phyloP scores from a whole-genome alignment of 2,113 vertebrate genomes.

The Picathartes gymnocephalus region DNA sequence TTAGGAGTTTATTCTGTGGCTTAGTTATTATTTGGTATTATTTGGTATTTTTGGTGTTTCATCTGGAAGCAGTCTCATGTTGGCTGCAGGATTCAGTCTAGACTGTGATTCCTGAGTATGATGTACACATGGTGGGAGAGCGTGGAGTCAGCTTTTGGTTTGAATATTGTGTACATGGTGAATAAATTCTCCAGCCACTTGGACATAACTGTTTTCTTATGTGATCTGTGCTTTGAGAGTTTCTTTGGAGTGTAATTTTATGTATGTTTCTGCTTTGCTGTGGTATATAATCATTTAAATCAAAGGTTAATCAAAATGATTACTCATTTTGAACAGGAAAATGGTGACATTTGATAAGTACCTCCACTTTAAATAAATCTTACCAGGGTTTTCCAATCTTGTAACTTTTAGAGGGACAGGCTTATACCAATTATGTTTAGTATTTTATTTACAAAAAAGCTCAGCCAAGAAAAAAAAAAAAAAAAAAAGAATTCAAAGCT shows the following conservation, averaged over 20 bases:
- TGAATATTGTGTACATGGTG: neutral
- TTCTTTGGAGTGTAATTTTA: constrained; percentile 31
- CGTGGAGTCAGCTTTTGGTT: neutral
- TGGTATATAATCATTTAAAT: constrained; percentile 51
- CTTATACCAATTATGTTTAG: neutral
- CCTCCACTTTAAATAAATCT: constrained; percentile 49
- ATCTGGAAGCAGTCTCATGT: neutral
- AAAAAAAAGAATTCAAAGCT: neutral
- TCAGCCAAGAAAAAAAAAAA: neutral
- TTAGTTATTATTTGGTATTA: neutral
- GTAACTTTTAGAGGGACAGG: constrained; percentile 5
- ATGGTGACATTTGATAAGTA: constrained; percentile 45
- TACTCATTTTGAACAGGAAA: constrained; percentile 51
- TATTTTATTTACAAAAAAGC: constrained; percentile 31
- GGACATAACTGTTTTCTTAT: constrained; percentile 47
- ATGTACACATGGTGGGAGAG: neutral
- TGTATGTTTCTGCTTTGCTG: constrained; percentile 48
- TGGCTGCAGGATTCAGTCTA: neutral
- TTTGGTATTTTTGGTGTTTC: neutral
- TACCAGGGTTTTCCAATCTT: constrained; percentile 30
- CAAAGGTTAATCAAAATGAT: constrained; percentile 58
- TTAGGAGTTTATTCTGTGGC: neutral
- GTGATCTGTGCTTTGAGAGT: neutral
- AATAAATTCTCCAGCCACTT: constrained; percentile 1
- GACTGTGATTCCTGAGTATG: neutral